phyloP scores from a whole-genome alignment of 2,797 vertebrate species.

The Mastacembelus armatus region DNA sequence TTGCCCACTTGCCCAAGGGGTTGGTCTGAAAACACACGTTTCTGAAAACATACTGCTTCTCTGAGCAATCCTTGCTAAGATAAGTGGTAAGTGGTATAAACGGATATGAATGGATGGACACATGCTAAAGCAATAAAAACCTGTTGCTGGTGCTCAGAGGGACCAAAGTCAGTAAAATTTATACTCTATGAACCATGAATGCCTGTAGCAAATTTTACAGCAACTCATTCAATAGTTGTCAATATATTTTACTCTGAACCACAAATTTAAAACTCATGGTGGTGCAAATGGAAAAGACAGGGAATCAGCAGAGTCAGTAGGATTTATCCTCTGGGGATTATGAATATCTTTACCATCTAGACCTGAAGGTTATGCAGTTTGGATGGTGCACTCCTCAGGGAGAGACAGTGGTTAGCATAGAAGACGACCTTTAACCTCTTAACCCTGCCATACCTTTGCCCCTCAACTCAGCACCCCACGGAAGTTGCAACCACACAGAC shows the following conservation, averaged over 20 bases:
- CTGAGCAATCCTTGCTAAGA: too few species aligned
- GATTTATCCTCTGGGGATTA: background rate
- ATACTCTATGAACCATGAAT: background rate
- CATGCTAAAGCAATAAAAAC: background rate
- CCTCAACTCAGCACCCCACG: slow-evolving; percentile 42
- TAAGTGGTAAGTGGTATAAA: too few species aligned
- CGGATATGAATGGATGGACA: too few species aligned
- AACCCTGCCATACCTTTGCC: slow-evolving; percentile 61
- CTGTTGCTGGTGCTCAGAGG: background rate
- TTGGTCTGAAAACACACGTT: too few species aligned
- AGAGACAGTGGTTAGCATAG: too few species aligned
- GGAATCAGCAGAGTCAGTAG: background rate
- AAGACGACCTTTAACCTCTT: slow-evolving; percentile 63
- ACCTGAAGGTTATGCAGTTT: too few species aligned
- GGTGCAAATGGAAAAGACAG: background rate
- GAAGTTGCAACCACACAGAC: too few species aligned
- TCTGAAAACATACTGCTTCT: too few species aligned
- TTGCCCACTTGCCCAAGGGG: too few species aligned
- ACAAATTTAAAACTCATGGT: background rate
- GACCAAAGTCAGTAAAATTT: background rate
- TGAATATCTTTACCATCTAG: background rate
- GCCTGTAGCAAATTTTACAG: background rate
- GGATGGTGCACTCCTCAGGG: too few species aligned
- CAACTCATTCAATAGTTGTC: background rate
- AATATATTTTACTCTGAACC: background rate